Base-by-base conservation (phyloP, 2,113 vertebrate species). In the Micronycteris hirsuta region DNA sequence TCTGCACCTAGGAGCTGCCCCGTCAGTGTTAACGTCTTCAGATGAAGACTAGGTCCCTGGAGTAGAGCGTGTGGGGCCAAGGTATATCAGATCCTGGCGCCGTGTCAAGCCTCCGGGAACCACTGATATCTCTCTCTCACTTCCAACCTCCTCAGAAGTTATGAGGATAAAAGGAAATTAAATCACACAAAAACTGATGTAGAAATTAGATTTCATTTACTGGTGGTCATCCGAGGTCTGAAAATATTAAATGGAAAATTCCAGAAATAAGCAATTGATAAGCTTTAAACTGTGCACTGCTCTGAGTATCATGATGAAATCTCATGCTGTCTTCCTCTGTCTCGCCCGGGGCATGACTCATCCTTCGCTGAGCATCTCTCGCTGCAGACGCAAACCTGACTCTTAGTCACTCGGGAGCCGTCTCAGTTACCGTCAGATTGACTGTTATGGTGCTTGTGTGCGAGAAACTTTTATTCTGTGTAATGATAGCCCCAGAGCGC, bases 131-230 rank as follows among this genome's bases (percentile, higher is more conserved):
- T 45, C 15, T 76, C 28, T 76, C 28, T 70, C 26, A 73, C 33
- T 90, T 89, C 20, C 41, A 71, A 41, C n/a, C 19, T 45, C 15
- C 84, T 87, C 36, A 84, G 86, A 93, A 80, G 4, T 80, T 86
- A 89, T 70, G 74, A 83, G 86, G 16, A 9, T 76, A 74, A 89
- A 73, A 81, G n/a, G 47, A 91, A 93, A 33, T 94, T 76, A 87
- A 86, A 89, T 90, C 36, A 38, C 33, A 73, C 84, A 38, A 78
- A 92, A 89, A 82, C n/a, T 83, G 80, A 96, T 85, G 73, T 63
- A 87, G 43, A 31, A 95, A 85, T 92, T 93, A 71, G 63, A 76
- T 93, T 63, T 83, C 38, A 63, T 43, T 83, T 63, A 83, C 56
- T 38, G 3, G 56, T 33, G 28, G 56, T 63, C 56, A 63, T 45